These are phyloP conservation scores for Hirtodrosophila cameraria DNA, from an alignment of 2,888 invertebrate species.

Conservation along the genomic window DNA sequence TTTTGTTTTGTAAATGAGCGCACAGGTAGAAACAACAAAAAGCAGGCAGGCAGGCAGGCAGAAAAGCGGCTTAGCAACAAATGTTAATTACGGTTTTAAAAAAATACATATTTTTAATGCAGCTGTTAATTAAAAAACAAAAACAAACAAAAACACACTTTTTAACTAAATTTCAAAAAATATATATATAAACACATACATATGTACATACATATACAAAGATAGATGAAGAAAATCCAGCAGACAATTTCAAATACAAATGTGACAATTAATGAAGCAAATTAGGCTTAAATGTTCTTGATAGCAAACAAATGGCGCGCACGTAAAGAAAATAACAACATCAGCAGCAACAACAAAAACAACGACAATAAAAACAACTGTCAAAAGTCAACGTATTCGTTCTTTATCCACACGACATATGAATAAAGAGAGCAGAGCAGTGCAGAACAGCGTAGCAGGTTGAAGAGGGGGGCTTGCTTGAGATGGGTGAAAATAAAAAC, in stretches of 20 bases:
- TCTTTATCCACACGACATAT: constrained; percentile 4
- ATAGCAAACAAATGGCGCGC: constrained; percentile 61
- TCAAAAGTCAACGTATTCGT: constrained; percentile 31
- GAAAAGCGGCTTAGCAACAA: constrained; percentile 35
- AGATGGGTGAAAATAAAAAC: constrained; percentile 49
- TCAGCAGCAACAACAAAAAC: constrained; percentile 18
- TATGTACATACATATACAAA: background rate
- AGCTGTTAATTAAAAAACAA: constrained; percentile 61
- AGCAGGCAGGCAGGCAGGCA: constrained; percentile 6
- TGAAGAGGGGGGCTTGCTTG: background rate
- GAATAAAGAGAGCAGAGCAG: background rate
- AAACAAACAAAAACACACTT: constrained; percentile 4
- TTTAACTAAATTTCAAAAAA: constrained; percentile 6
- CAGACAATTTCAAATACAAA: constrained; percentile 49
- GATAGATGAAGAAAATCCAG: background rate
- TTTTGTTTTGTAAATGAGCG: constrained; percentile 8
- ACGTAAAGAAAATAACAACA: constrained; percentile 58
- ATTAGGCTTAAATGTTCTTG: constrained; percentile 73
- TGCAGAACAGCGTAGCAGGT: background rate
- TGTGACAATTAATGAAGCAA: constrained; percentile 72
- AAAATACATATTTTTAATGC: constrained; percentile 28
- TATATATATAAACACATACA: background rate
- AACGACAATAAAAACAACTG: constrained; percentile 12
- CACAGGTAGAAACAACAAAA: constrained; percentile 27
- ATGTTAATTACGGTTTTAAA: constrained; percentile 50